Conservation (phyloP, 2,797 vertebrate species). For the Hippoglossus hippoglossus region DNA sequence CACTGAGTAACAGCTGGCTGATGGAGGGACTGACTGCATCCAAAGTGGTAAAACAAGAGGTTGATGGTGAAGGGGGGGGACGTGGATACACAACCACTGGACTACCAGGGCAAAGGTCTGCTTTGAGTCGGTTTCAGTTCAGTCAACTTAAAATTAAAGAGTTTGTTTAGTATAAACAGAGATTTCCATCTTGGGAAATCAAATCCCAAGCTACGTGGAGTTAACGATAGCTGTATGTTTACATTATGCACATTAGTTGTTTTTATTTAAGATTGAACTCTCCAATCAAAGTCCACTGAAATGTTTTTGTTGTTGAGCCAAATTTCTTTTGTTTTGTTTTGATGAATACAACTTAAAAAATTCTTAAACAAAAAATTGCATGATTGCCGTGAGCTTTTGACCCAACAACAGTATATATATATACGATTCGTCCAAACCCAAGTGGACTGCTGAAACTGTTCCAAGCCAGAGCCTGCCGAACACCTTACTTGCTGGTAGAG, state of each 20-base stretch:
- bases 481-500: constrained; percentile 99
- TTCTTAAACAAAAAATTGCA: background rate
- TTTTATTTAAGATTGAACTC: background rate
- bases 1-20: constrained; percentile 25
- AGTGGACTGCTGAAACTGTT: constrained; percentile 21
- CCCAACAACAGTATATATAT: constrained; percentile 11
- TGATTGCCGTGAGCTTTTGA: constrained; percentile 3
- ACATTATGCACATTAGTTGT: background rate
- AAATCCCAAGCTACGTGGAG: background rate
- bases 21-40: constrained; percentile 29
- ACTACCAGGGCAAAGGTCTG: constrained; percentile 44
- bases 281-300: background rate
- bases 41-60: constrained; percentile 38
- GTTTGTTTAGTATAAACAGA: background rate
- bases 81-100: constrained; percentile 23
- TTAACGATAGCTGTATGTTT: background rate
- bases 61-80: constrained; percentile 56
- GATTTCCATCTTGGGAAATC: background rate
- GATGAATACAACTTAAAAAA: background rate
- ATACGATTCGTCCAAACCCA: background rate
- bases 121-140: constrained; percentile 49
- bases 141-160: constrained; percentile 20
- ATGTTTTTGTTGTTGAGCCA: background rate
- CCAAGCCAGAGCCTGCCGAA: constrained; percentile 71
- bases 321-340: too few species aligned